phyloP scores from a whole-genome alignment of 2,888 invertebrate species.

The Plebejus melissa region DNA sequence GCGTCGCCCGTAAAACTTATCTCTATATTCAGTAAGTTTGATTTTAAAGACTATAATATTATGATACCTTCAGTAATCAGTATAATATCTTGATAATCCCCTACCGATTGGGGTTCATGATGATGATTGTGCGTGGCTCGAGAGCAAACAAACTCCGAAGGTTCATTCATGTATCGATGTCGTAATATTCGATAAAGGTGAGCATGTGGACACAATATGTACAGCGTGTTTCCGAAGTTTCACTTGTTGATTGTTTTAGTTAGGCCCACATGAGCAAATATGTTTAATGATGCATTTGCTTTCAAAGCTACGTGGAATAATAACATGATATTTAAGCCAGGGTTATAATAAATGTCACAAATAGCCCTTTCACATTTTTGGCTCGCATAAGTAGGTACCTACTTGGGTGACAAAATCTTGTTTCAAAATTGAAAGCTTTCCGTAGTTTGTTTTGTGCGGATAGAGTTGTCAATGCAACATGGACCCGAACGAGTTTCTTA shows the following conservation, averaged over 20 bases:
- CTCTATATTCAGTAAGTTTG: no score
- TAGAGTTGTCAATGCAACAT: not conserved
- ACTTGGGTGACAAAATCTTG: no score
- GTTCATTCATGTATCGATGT: conserved; percentile 25
- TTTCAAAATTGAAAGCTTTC: not conserved
- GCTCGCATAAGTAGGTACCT: no score
- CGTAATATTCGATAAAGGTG: conserved; percentile 27
- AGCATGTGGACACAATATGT: not conserved
- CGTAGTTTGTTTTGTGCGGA: not conserved
- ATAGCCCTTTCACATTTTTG: no score
- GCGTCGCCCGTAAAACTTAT: no score
- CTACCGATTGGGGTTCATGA: not conserved
- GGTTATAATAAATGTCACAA: not conserved
- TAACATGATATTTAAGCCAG: not conserved
- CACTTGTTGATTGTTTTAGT: not conserved
- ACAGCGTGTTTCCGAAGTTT: conserved; percentile 6
- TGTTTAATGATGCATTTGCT: no score
- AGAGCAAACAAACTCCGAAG: conserved; percentile 15
- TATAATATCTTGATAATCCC: no score
- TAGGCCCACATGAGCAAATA: not conserved
- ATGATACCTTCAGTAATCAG: no score
- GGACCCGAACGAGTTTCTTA: no score
- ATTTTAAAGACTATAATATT: no score
- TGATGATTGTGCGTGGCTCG: not conserved
- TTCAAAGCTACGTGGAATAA: no score